These are phyloP conservation scores for Asteroscopus sphinx DNA, from an alignment of 2,888 invertebrate genomes.

Conservation along the genomic window DNA sequence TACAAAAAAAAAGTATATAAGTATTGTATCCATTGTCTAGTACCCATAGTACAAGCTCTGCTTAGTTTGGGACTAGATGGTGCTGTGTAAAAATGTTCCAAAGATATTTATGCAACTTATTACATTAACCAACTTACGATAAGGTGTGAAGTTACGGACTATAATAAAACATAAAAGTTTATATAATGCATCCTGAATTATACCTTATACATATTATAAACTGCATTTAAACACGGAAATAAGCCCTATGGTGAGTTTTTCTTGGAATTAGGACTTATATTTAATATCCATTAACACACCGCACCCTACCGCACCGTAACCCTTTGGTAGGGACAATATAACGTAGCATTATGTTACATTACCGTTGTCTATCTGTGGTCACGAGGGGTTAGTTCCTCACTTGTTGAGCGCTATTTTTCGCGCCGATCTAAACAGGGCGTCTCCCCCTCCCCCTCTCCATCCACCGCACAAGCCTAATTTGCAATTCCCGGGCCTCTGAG, in stretches of 20 bases:
- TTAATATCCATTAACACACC: too few relatives aligned
- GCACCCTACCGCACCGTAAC: not conserved
- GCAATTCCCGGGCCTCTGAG: conserved; percentile 66
- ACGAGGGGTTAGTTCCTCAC: conserved; percentile 64
- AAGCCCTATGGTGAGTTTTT: not conserved
- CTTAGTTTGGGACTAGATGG: too few relatives aligned
- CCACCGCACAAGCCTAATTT: conserved; percentile 68
- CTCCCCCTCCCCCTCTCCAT: conserved; percentile 28
- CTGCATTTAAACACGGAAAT: too few relatives aligned
- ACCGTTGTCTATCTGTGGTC: conserved; percentile 13
- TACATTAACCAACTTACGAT: conserved; percentile 33
- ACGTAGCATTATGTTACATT: too few relatives aligned
- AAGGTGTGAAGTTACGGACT: conserved; percentile 14
- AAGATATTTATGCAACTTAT: too few relatives aligned
- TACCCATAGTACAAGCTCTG: too few relatives aligned
- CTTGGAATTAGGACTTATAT: not conserved
- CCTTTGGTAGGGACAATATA: too few relatives aligned
- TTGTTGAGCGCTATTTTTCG: conserved; percentile 76
- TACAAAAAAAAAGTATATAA: too few relatives aligned
- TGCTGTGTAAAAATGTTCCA: conserved; percentile 16
- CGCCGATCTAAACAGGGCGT: conserved; percentile 36
- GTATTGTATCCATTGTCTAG: too few relatives aligned
- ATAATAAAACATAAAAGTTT: conserved; percentile 17
- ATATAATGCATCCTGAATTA: not conserved
- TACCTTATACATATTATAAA: too few relatives aligned